Evolutionary conservation across 2,797 vertebrate species (phyloP), one percentile per base, ranked within the genome.

Genomic region (Alosa sapidissima): DNA sequence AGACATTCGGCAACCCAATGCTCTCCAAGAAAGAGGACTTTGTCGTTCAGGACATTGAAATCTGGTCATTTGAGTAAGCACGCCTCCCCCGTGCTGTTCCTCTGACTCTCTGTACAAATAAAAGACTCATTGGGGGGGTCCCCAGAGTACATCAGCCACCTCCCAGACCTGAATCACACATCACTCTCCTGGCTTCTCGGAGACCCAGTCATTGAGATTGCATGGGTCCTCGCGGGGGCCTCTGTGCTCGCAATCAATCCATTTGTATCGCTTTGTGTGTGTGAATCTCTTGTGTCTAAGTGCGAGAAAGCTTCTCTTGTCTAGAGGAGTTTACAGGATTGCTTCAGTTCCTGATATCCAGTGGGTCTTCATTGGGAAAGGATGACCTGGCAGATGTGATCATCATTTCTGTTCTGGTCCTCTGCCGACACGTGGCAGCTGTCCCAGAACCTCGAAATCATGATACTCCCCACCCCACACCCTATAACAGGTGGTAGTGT

Each of bases 11-110:
- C 75, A 97, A 97, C 92, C 92, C 89, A 82, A 95, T 92, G 11
- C 95, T 97, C 90, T 97, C 96, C 86, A 96, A 96, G 89, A 93
- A 92, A 86, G 96, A 97, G 93, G 96, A 97, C 91, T 97, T 97
- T 93, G 95, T 94, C 90, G 94, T 97, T 87, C 95, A 95, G 93
- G 96, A 97, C 90, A 96, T 97, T 92, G 96, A 97, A 94, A 96
- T 97, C 86, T 97, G 96, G 96, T 95, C 94, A 88, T 97, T 97
- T 90, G 95, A 96, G 92, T 97, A 94, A 95, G 88, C 28, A 47
- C 52, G 4, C 41, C 10, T 51, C 2, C 33, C 8, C 60, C 11
- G 58, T n/a, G 60, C n/a, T 0, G 1, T 47, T 45, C 36, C 36
- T 78, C 36, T 7, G 72, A 78, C 41, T 14, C 36, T 82, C 5